Evolutionary conservation across 35 echinoderm and acorn worm species (phyloP).

Genomic region (Anneissia japonica): DNA sequence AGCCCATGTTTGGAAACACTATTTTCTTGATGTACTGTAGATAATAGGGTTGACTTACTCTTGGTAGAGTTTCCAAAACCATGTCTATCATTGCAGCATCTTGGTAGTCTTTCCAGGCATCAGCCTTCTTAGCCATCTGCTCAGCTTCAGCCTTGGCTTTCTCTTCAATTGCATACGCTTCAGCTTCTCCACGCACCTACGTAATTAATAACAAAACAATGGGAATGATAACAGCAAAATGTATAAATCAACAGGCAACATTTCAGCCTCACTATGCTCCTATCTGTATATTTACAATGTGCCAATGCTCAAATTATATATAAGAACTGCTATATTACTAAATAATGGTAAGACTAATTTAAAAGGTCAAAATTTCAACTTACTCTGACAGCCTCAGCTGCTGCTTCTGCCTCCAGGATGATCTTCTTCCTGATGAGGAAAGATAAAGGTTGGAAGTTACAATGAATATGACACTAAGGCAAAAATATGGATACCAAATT

Average conservation of each 20-base stretch:
- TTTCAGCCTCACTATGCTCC: no score
- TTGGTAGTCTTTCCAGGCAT: slow-evolving; percentile 86
- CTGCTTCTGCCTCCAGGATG: slow-evolving; percentile 58
- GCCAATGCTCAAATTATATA: no score
- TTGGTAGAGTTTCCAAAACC: slow-evolving; percentile 66
- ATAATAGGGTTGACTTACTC: slow-evolving; percentile 23
- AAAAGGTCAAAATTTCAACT: slow-evolving; percentile 1
- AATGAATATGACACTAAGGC: no score
- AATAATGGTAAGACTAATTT: no score
- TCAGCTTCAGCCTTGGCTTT: slow-evolving; percentile 81
- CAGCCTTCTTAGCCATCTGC: slow-evolving; percentile 90
- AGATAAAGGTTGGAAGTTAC: no score
- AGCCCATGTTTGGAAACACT: no score
- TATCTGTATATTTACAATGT: no score
- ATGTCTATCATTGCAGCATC: slow-evolving; percentile 88
- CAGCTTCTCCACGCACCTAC: slow-evolving; percentile 69
- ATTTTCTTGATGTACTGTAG: no score
- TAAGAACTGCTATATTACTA: no score
- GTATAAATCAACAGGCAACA: no score
- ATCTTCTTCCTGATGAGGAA: slow-evolving; percentile 67
- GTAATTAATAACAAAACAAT: background rate
- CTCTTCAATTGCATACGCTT: slow-evolving; percentile 68
- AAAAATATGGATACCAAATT: no score
- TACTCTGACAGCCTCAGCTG: slow-evolving; percentile 59
- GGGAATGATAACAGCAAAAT: no score